phyloP scores from a whole-genome alignment of 2,888 invertebrate species.

The Calameuta filiformis region DNA sequence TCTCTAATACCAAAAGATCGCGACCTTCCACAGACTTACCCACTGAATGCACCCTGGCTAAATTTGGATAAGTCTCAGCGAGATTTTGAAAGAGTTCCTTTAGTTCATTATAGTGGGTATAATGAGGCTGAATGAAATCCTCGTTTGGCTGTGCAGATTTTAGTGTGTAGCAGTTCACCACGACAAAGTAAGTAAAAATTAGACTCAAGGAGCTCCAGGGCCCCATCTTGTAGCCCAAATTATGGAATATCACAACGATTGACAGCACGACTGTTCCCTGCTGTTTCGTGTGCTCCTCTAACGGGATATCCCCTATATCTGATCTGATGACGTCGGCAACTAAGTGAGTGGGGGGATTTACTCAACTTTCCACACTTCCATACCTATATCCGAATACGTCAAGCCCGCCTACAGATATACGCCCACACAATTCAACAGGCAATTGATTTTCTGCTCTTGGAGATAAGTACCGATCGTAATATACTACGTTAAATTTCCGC shows the following conservation, averaged over 20 bases:
- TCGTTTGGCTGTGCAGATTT: slow-evolving; percentile 30
- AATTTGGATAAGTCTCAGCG: slow-evolving; percentile 74
- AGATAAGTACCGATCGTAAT: not conserved
- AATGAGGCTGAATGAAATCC: slow-evolving; percentile 62
- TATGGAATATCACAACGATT: not conserved
- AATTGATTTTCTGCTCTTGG: not conserved
- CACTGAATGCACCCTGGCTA: slow-evolving; percentile 78
- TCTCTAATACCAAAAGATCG: slow-evolving; percentile 85
- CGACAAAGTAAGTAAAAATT: not conserved
- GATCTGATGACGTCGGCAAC: not conserved
- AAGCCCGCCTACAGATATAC: not conserved
- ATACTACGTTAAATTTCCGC: not conserved
- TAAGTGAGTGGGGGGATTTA: not conserved
- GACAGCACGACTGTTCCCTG: not conserved
- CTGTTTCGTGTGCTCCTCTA: not conserved
- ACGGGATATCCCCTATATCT: not conserved
- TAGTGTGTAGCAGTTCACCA: not conserved
- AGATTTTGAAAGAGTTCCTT: slow-evolving; percentile 74
- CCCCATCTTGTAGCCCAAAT: not conserved
- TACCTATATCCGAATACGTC: not conserved
- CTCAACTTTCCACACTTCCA: not conserved
- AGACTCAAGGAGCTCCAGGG: not conserved
- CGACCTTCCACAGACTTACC: slow-evolving; percentile 88
- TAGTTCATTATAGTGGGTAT: slow-evolving; percentile 79
- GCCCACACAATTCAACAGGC: not conserved